phyloP scores from a whole-genome alignment of 30 jellyfish, hydroid and myxozoan species.

The Aurelia aurita region DNA sequence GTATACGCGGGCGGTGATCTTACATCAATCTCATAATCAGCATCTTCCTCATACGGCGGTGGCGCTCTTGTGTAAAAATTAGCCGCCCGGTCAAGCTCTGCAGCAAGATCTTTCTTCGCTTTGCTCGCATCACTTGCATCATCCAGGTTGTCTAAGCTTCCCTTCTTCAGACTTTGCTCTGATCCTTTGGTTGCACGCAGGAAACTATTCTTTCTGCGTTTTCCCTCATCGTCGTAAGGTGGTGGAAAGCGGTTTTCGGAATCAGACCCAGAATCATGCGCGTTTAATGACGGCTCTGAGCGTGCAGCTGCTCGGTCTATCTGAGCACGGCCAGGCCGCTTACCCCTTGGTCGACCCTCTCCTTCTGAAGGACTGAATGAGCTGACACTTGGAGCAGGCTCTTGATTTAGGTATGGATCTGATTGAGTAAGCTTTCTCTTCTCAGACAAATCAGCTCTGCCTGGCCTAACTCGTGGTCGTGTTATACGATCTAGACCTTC shows the following conservation, averaged over 20 bases:
- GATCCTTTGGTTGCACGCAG: constrained; percentile 91
- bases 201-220: constrained; percentile 89
- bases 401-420: constrained; percentile 85
- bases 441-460: constrained; percentile 86
- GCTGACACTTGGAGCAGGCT: constrained; percentile 56
- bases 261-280: constrained; percentile 68
- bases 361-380: constrained; percentile 71
- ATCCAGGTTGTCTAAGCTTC: constrained; percentile 58
- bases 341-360: constrained; percentile 43
- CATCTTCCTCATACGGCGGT: constrained; percentile 87
- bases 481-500: constrained; percentile 85
- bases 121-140: constrained; percentile 33
- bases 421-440: constrained; percentile 90
- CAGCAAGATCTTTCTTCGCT: constrained; percentile 87
- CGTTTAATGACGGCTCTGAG: constrained; percentile 88
- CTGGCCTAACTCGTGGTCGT: constrained; percentile 77
- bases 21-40: constrained; percentile 71
- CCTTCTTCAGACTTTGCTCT: constrained; percentile 58
- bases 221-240: constrained; percentile 60
- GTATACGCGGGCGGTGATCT: constrained; percentile 94
- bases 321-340: constrained; percentile 87
- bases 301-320: constrained; percentile 88
- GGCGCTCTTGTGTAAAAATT: constrained; percentile 89
- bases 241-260: constrained; percentile 82
- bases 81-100: constrained; percentile 82